phyloP scores from a whole-genome alignment of 2,113 vertebrate genomes.

The Oceanodroma tethys region DNA sequence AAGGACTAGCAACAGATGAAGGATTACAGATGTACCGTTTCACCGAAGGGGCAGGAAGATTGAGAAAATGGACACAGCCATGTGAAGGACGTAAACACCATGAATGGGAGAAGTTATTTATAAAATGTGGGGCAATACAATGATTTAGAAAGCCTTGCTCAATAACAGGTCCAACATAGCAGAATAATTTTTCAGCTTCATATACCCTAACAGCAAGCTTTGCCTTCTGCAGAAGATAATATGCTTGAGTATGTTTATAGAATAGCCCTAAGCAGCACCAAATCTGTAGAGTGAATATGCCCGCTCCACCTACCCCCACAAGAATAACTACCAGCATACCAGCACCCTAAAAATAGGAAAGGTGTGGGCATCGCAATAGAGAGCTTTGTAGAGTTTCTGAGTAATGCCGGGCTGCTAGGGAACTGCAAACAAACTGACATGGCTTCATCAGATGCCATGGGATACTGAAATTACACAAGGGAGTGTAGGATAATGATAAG shows the following conservation, averaged over 20 bases:
- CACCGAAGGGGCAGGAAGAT: not conserved
- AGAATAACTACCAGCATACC: not conserved
- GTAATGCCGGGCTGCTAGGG: conserved; percentile 14
- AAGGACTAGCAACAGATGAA: not conserved
- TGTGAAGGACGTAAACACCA: not conserved
- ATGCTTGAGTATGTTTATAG: not conserved
- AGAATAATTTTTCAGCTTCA: not conserved
- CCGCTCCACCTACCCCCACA: not conserved
- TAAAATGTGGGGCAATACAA: not conserved
- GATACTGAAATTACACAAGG: not conserved
- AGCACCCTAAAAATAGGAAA: conserved; percentile 26
- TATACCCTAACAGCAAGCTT: not conserved
- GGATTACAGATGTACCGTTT: not conserved
- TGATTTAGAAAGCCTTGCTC: not conserved
- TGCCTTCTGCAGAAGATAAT: not conserved
- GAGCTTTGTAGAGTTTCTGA: not conserved
- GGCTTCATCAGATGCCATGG: not conserved
- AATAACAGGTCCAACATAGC: not conserved
- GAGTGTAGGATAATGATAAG: not conserved
- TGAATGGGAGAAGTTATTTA: not conserved
- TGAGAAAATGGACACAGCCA: not conserved
- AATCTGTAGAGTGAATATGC: not conserved
- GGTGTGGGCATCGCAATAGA: conserved; percentile 32
- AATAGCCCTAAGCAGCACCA: not conserved
- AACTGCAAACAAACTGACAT: conserved; percentile 29